Evolutionary conservation across 2,113 vertebrate species (phyloP).

Genomic region (Halcyon senegalensis): DNA sequence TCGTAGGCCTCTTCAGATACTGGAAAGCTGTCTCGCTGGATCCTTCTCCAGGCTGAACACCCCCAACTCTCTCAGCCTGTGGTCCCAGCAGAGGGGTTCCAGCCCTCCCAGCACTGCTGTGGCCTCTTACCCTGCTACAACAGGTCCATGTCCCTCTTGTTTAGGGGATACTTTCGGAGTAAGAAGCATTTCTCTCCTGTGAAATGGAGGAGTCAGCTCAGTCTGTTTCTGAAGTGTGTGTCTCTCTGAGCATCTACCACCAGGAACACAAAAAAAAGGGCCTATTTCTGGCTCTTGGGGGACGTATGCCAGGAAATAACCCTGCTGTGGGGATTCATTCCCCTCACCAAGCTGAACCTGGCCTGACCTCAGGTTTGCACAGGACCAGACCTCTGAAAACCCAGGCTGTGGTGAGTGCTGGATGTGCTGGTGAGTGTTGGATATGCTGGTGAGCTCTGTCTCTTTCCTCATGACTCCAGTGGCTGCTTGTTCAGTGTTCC

Average conservation of each 20-base stretch:
- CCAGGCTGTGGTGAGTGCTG: background rate
- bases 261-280: background rate
- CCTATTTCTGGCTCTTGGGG: background rate
- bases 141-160: no score
- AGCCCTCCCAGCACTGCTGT: no score
- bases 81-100: no score
- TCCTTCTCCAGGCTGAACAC: no score
- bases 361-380: background rate
- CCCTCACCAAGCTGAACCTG: background rate
- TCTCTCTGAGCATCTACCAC: background rate
- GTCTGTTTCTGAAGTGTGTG: fast-evolving
- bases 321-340: fast-evolving
- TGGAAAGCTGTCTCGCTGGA: no score
- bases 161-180: background rate
- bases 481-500: background rate
- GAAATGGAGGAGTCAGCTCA: background rate
- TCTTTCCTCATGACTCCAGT: background rate
- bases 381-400: background rate
- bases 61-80: no score
- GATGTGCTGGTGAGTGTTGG: background rate
- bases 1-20: no score
- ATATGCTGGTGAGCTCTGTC: background rate
- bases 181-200: background rate
- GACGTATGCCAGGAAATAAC: background rate
- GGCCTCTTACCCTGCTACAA: no score